These are phyloP conservation scores for Exaiptasia diaphana DNA, from an alignment of 64 coral and sea anemone species.

Conservation along the genomic window DNA sequence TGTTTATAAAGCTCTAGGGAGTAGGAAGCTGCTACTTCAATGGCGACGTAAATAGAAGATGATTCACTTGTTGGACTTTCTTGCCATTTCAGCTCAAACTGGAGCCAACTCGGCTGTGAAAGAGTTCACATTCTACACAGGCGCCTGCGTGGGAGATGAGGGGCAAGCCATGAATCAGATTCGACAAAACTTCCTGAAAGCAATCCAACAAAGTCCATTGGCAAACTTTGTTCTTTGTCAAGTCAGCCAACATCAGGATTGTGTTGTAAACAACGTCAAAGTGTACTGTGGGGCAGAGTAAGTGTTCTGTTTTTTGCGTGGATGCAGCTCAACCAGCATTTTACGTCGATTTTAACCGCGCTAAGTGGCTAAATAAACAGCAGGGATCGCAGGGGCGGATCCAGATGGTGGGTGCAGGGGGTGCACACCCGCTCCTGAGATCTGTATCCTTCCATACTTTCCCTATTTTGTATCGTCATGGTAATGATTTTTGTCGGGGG, in stretches of 20 bases:
- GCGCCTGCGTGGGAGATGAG: constrained; percentile 51
- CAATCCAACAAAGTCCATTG: constrained; percentile 69
- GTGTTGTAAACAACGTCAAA: constrained; percentile 72
- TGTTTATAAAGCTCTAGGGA: no score
- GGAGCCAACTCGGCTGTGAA: constrained; percentile 60
- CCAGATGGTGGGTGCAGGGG: neutral
- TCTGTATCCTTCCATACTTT: no score
- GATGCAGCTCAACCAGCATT: no score
- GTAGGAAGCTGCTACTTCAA: neutral
- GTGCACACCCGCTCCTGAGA: no score
- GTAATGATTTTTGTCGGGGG: no score
- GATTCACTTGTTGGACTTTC: neutral
- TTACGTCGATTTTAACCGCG: no score
- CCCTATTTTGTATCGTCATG: no score
- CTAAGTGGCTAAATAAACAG: no score
- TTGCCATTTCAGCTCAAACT: constrained; percentile 30
- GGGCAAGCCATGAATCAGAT: constrained; percentile 59
- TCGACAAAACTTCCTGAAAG: constrained; percentile 67
- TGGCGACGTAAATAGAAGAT: neutral
- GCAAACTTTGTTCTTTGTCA: constrained; percentile 62
- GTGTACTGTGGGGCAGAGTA: constrained; percentile 65
- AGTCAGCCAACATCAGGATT: constrained; percentile 58
- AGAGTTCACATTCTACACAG: constrained; percentile 88
- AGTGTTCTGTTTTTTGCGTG: no score
- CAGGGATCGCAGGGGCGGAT: no score